These are phyloP conservation scores for Alcis repandata DNA, from an alignment of 2,888 invertebrate genomes.

Conservation along the genomic window DNA sequence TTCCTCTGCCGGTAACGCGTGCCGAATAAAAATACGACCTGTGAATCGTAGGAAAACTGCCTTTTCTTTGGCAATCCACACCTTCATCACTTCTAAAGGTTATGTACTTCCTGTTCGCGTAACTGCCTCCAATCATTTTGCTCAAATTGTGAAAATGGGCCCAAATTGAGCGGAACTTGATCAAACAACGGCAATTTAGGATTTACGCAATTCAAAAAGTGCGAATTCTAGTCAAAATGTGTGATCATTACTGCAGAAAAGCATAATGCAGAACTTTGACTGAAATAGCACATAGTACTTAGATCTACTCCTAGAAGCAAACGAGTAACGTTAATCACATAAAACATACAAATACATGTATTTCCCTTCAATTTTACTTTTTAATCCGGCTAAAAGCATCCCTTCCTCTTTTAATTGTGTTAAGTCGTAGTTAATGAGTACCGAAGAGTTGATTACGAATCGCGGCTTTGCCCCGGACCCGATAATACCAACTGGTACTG, in stretches of 20 bases:
- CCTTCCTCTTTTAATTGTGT: constrained; percentile 51
- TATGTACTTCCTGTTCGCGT: constrained; percentile 9
- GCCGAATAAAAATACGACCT: constrained; percentile 36
- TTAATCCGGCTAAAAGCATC: constrained; percentile 55
- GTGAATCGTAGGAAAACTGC: constrained; percentile 34
- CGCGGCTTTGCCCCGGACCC: constrained; percentile 23
- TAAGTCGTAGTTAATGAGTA: constrained; percentile 49
- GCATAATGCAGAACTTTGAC: neutral
- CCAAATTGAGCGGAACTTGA: neutral
- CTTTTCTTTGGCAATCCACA: constrained; percentile 15
- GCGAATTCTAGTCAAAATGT: neutral
- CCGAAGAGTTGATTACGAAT: constrained; percentile 42
- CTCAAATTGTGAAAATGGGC: neutral
- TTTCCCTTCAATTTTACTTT: constrained; percentile 34
- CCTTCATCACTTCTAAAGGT: constrained; percentile 21
- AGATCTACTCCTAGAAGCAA: too few species aligned
- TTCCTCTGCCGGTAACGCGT: constrained; percentile 38
- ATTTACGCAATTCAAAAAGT: neutral
- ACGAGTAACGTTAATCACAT: neutral
- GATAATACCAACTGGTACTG: constrained; percentile 14
- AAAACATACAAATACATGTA: neutral
- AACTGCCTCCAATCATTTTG: constrained; percentile 9
- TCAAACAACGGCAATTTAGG: neutral
- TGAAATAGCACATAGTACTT: too few species aligned
- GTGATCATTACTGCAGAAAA: neutral